Evolutionary conservation across 2,113 vertebrate genomes (phyloP), one percentile per base, ranked within the genome.

Genomic region (Morone chrysops): DNA sequence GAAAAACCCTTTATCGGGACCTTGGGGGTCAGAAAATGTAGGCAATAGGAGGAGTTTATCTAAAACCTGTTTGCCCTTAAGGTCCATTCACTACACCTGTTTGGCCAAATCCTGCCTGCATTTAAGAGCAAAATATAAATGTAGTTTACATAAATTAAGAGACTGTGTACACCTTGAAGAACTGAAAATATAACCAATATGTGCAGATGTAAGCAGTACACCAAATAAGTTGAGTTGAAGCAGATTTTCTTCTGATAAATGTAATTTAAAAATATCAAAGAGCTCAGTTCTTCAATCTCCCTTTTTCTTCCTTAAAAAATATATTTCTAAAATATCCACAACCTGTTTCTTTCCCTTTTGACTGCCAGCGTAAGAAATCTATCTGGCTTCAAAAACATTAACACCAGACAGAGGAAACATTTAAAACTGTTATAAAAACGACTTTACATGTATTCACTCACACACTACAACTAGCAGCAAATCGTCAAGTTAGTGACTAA

Each of bases 391-490:
- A 80, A 40, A 85, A 82, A 89, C 77, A 84, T 83, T 70, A 68
- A 86, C 75, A 90, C 76, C 85, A 85, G 90, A 88, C 81, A 80
- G 76, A 87, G 62, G 43, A 88, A 82, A 91, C 69, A 88, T 85
- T 74, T 67, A 40, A 31, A 82, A 60, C 41, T 31, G 31, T 31
- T 31, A 31, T 31, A 70, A 70, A 75, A 67, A 61, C 74, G 65
- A 31, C 61, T 83, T 81, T 56, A 70, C 78, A 82, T 75, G 69
- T 72, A 78, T 79, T 84, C 45, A 78, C 70, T 76, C 60, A 47
- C 54, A 71, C 78, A 61, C 80, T 78, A 77, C 22, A 75, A 56
- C 85, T 75, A 76, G 47, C 73, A 59, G 66, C 80, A 73, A 73
- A 38, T 70, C 68, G 38, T 81, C 6, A 2, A 61, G 59, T 80